Conservation (phyloP, 2,113 vertebrate species). For the Percopsis transmontana region DNA sequence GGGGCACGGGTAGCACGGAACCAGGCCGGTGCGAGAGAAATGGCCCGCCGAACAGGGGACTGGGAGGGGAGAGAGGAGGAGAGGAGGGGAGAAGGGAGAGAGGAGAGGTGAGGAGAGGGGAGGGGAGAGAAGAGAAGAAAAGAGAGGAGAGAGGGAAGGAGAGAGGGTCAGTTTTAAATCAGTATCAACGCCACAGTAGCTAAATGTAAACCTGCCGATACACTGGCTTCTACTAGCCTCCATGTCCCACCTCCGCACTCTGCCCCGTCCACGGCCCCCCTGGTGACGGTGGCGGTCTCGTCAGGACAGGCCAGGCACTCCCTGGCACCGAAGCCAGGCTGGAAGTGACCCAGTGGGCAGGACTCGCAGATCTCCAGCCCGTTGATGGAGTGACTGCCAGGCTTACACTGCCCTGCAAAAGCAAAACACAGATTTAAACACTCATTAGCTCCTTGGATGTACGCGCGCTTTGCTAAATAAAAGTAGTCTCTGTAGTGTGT, state of each 20-base stretch:
- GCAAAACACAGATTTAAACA: constrained; percentile 8
- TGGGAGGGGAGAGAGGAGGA: constrained; percentile 53
- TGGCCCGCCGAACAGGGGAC: constrained; percentile 90
- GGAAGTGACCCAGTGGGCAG: constrained; percentile 90
- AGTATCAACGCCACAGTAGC: too few relatives aligned
- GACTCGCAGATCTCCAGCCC: constrained; percentile 97
- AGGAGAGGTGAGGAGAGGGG: background rate
- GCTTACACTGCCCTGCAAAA: constrained; percentile 90
- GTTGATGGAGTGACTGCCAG: constrained; percentile 89
- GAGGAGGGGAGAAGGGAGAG: background rate
- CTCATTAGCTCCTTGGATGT: background rate
- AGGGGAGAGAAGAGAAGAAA: background rate
- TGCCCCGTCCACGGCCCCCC: constrained; percentile 84
- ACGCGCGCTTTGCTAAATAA: too few relatives aligned
- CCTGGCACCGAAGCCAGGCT: constrained; percentile 83
- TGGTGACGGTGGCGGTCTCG: constrained; percentile 89
- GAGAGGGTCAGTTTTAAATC: background rate
- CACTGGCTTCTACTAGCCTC: too few relatives aligned
- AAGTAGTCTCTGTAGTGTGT: too few relatives aligned
- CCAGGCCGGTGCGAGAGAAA: constrained; percentile 94
- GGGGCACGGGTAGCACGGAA: constrained; percentile 93
- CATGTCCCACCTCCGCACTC: constrained; percentile 90
- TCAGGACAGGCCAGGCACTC: constrained; percentile 85
- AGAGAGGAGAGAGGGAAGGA: background rate
- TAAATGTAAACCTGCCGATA: too few relatives aligned